Base-by-base conservation (phyloP, 2,797 vertebrate species). In the Macrochelys suwanniensis region DNA sequence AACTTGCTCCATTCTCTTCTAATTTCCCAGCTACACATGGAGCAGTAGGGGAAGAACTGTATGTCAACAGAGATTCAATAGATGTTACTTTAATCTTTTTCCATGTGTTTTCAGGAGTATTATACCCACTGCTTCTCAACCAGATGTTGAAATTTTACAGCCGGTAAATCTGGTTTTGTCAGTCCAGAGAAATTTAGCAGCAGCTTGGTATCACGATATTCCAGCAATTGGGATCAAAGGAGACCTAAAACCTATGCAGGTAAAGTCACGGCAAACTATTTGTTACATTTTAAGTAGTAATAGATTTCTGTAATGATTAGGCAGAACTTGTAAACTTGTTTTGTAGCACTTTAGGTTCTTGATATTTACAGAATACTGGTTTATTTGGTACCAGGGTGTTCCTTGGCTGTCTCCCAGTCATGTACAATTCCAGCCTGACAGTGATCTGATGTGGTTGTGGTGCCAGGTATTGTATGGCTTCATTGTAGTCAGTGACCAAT, bases 211-310 rank as follows among this genome's bases (percentile, higher is more conserved):
- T 97, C 97, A 98, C 74, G 96, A 99, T 84, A 98, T 99, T 96
- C 99, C 99, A 37, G 98, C 98, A 4, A 96, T 99, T 90, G 98
- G 99, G 87, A 97, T 99, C 28, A 97, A 99, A 96, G 99, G 99
- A 96, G 99, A 99, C 93, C 97, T 99, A 47, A 99, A 99, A 91
- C 99, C 99, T 61, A 99, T 99, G 99, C 99, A 99, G 98, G 99
- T 99, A 97, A 87, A 94, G 47, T 1, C 10, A 1, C 76, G 11
- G n/a, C 12, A 78, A 50, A 6, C 47, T 9, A 71, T 23, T 37
- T 11, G 8, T 37, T 68, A 8, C 5, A 11, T 68, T 68, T 37
- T 68, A 68, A 10, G 17, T 37, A 65, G 33, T 65, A 65, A 68
- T 21, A 68, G 19, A 71, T 42, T 11, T 71, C 21, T 71, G 68